Percentiles rank a stretch among this genome's conserved stretches.
Conservation (phyloP, 2,888 invertebrate species). For the Lasioglossum lativentre region DNA sequence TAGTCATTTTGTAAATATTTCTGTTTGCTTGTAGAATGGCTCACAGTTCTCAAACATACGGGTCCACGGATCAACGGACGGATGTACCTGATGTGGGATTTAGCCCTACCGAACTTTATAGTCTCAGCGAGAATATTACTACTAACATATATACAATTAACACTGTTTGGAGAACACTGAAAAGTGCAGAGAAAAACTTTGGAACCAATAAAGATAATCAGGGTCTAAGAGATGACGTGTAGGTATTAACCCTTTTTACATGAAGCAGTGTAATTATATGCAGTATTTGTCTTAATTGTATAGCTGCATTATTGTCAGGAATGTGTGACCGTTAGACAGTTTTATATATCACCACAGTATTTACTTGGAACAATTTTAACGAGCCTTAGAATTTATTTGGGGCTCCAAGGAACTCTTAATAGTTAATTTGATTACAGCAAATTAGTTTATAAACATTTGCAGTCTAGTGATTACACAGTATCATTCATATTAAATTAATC, state of each 20-base stretch:
- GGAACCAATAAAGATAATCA: conserved; percentile 92
- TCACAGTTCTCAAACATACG: conserved; percentile 83
- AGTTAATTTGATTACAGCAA: neutral
- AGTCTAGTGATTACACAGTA: neutral
- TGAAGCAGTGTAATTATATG: neutral
- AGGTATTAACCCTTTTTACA: conserved; percentile 74
- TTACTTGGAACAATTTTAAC: neutral
- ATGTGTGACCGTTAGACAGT: neutral
- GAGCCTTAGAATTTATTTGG: neutral
- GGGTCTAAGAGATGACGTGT: conserved; percentile 88
- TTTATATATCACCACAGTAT: neutral
- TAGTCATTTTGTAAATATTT: conserved; percentile 4
- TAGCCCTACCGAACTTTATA: conserved; percentile 91
- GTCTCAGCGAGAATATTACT: conserved; percentile 92
- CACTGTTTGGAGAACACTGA: conserved; percentile 89
- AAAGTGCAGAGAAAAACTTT: conserved; percentile 90
- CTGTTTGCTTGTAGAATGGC: conserved; percentile 78
- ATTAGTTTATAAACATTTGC: neutral
- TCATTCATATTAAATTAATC: neutral
- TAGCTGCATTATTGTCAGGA: too few species aligned
- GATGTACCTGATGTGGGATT: conserved; percentile 90
- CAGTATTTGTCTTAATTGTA: too few species aligned
- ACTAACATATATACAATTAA: conserved; percentile 93
- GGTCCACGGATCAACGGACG: conserved; percentile 84
- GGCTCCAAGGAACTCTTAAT: neutral